A percentile compares a stretch with the other conserved stretches of the same genome.
Evolutionary conservation across 1,140 invertebrate species (phyloP).

Genomic region (Amyelois transitella): DNA sequence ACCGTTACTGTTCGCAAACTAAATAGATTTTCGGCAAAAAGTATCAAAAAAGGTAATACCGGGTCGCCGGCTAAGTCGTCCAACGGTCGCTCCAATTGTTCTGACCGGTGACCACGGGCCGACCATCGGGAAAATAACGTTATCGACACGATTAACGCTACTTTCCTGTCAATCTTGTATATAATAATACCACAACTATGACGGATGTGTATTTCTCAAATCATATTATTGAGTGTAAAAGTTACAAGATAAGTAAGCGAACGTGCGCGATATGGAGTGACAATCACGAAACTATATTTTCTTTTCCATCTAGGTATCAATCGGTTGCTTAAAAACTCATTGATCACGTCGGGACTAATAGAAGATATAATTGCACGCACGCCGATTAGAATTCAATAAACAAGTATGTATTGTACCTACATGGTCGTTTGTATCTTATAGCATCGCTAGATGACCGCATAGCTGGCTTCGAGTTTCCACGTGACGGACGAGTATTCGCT

Average conservation of each 20-base stretch:
- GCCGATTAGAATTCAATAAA: not conserved
- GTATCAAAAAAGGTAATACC: constrained; percentile 58
- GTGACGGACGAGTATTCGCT: not conserved
- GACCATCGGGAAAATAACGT: constrained; percentile 22
- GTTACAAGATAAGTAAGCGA: not conserved
- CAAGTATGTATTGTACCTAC: not conserved
- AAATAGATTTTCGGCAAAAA: constrained; percentile 70
- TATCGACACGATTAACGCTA: constrained; percentile 5
- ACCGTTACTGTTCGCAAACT: constrained; percentile 60
- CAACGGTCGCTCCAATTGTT: constrained; percentile 60
- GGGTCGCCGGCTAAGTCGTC: constrained; percentile 39
- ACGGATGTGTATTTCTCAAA: not conserved
- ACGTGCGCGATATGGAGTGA: not conserved
- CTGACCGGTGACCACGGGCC: constrained; percentile 20
- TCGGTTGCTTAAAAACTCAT: not conserved
- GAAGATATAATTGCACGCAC: not conserved
- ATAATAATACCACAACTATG: not conserved
- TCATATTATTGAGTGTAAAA: not conserved
- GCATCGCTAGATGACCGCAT: constrained; percentile 9
- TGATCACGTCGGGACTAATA: not conserved
- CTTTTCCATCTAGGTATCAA: not conserved
- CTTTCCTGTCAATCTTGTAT: not conserved
- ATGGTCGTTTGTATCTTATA: not conserved
- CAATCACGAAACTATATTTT: not conserved
- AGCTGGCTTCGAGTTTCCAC: not conserved